Evolutionary conservation across 2,797 vertebrate genomes (phyloP), one percentile per base, ranked within the genome.

Genomic region (Eurystomus glaucurus): DNA sequence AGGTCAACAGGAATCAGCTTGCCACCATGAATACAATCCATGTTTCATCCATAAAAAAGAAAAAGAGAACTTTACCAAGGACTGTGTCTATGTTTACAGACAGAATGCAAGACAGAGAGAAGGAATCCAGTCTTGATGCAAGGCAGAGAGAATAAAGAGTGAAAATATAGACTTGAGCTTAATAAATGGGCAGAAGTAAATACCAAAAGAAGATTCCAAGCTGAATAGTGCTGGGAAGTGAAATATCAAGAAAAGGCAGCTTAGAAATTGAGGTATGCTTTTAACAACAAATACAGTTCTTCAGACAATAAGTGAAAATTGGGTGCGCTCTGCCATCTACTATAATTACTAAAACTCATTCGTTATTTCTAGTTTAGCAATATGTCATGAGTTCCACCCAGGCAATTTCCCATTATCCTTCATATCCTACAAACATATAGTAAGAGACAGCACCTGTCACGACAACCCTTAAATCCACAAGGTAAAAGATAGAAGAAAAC

Each of bases 401-500:
- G 86, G 61, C 64, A 95, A 43, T 85, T 90, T 80, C 91, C 84
- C 55, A 70, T 95, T 93, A 80, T 83, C 64, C 85, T 81, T 91
- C 75, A 60, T 87, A 91, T 80, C 83, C 71, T 91, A 87, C 74
- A 92, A 93, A 93, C 61, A 93, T 33, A 84, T 55, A 92, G 66
- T 71, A 83, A 91, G 76, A 93, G 81, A 94, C 77, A 96, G 78
- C 9, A 9, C 68, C 45, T 96, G 89, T 91, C 92, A 89, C 77
- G 91, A 95, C 71, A 94, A 92, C 11, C n/a, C 61, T 92, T 92
- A 92, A 88, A 86, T 33, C 54, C 28, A 86, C 28, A 78, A 93
- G 64, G 41, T 80, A 95, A 91, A 94, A 95, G 55, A 91, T 69
- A 88, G 68, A 41, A 78, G 85, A 87, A 93, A 94, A 94, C 78